These are phyloP conservation scores for Momotus momota DNA, from an alignment of 2,797 vertebrate species.

Conservation along the genomic window DNA sequence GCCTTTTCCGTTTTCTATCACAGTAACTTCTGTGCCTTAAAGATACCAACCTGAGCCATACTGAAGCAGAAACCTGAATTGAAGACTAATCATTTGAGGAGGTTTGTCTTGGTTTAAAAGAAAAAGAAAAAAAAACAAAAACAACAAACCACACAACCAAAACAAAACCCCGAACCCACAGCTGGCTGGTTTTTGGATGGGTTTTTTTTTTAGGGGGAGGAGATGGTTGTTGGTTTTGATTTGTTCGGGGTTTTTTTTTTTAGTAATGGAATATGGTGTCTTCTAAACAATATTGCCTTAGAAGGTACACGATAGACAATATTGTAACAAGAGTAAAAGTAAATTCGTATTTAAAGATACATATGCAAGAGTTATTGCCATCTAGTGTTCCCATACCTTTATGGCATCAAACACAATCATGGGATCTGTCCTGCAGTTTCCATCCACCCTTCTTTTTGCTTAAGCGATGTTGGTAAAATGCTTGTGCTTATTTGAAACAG, in stretches of 20 bases:
- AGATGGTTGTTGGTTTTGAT: rapidly evolving
- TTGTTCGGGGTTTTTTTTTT: neutral
- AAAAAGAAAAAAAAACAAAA: neutral
- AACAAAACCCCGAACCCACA: neutral
- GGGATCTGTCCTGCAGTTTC: neutral
- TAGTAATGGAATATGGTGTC: neutral
- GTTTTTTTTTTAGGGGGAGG: neutral
- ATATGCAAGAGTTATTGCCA: slow-evolving; percentile 36
- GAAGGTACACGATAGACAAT: neutral
- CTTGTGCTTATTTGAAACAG: neutral
- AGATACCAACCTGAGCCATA: neutral
- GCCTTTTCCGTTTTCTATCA: neutral
- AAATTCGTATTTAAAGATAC: neutral
- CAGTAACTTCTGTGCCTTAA: neutral
- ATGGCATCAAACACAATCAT: neutral
- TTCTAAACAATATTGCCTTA: neutral
- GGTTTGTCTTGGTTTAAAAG: neutral
- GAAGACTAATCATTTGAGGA: neutral
- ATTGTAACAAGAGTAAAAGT: neutral
- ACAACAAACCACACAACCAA: neutral
- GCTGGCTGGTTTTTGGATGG: neutral
- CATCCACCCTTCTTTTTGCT: neutral
- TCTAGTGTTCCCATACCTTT: slow-evolving; percentile 55
- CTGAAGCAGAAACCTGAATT: neutral
- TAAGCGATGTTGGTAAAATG: neutral